Evolutionary conservation across 2,113 vertebrate species (phyloP).

Genomic region (Ammodytes dubius): DNA sequence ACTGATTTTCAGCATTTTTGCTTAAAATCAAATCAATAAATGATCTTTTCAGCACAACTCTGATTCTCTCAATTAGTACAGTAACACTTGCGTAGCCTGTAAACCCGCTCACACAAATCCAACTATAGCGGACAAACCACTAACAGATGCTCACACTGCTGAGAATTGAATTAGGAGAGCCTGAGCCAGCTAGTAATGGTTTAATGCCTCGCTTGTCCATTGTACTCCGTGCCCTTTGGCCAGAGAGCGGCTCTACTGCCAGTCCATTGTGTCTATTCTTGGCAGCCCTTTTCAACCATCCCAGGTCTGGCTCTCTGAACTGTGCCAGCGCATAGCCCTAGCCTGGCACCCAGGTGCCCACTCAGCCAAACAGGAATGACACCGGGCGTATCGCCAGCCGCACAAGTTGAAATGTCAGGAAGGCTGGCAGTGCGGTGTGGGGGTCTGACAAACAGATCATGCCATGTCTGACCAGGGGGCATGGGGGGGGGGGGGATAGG

Average conservation of each 20-base stretch:
- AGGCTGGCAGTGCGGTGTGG: slow-evolving; percentile 51
- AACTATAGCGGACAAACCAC: neutral
- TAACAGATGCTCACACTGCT: neutral
- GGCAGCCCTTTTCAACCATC: slow-evolving; percentile 70
- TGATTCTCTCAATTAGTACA: neutral
- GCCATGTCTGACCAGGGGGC: slow-evolving; percentile 38
- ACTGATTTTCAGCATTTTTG: neutral
- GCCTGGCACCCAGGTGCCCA: slow-evolving; percentile 76
- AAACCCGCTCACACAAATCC: slow-evolving; percentile 3
- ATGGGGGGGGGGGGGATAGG: neutral
- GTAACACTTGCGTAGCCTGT: neutral
- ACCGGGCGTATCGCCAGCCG: slow-evolving; percentile 44
- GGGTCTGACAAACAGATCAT: slow-evolving; percentile 54
- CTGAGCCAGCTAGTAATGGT: slow-evolving; percentile 51
- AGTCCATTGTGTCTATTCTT: slow-evolving; percentile 66
- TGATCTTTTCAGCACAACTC: neutral
- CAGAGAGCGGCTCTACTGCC: slow-evolving; percentile 44
- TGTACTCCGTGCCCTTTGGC: slow-evolving; percentile 69
- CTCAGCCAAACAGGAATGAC: slow-evolving; percentile 70
- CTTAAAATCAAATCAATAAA: neutral
- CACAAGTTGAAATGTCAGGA: slow-evolving; percentile 80
- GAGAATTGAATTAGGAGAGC: slow-evolving; percentile 51
- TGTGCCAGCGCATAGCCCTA: slow-evolving; percentile 63
- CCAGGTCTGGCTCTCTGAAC: slow-evolving; percentile 48
- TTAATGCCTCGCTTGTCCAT: slow-evolving; percentile 66